A percentile compares a stretch with the other conserved stretches of the same genome.
Conservation (phyloP, 2,888 invertebrate genomes). For the Dyspetes luteomarginatus region DNA sequence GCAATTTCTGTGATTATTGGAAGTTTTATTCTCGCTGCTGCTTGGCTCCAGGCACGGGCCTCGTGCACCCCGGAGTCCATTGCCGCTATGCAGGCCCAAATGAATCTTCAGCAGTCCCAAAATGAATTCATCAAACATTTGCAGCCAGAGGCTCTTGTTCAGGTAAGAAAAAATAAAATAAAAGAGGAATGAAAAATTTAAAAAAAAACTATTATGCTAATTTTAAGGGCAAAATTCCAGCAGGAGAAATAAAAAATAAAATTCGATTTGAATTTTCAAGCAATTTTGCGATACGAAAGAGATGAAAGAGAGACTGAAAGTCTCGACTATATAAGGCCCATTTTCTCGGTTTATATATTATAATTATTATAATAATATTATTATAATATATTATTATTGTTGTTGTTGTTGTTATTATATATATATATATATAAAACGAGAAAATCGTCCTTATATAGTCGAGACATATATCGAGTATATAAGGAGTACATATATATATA, state of each 20-base stretch:
- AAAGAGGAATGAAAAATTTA: too few relatives aligned
- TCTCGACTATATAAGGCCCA: too few relatives aligned
- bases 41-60: slow-evolving; percentile 92
- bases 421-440: too few relatives aligned
- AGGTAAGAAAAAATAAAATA: slow-evolving; percentile 88
- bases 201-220: slow-evolving; percentile 13
- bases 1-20: slow-evolving; percentile 92
- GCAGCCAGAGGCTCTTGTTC: slow-evolving; percentile 87
- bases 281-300: background rate
- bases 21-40: slow-evolving; percentile 92
- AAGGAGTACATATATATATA: too few relatives aligned
- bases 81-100: slow-evolving; percentile 79
- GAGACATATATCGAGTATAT: too few relatives aligned
- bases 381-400: too few relatives aligned
- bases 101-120: slow-evolving; percentile 87
- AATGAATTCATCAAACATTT: slow-evolving; percentile 85
- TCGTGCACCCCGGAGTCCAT: slow-evolving; percentile 86
- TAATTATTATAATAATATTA: too few relatives aligned
- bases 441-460: too few relatives aligned
- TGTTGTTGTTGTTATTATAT: too few relatives aligned
- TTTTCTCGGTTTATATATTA: too few relatives aligned
- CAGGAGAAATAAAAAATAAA: background rate
- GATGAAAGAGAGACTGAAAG: background rate
- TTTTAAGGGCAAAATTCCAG: too few relatives aligned
- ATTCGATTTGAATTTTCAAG: slow-evolving; percentile 33